These are phyloP conservation scores for Castor canadensis DNA, from an alignment of 2,113 vertebrate genomes.

Conservation along the genomic window DNA sequence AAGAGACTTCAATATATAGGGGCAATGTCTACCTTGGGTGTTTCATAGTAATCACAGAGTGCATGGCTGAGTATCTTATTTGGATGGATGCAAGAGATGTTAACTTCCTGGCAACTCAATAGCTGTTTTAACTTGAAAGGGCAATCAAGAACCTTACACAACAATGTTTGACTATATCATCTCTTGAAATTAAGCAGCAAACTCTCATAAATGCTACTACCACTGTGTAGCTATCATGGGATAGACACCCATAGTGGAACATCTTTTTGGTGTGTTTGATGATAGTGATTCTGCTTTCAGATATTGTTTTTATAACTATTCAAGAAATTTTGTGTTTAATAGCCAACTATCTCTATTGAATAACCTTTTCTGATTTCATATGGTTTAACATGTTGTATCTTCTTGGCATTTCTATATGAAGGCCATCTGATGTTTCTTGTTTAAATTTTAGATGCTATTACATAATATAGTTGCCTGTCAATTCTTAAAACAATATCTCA, in stretches of 20 bases:
- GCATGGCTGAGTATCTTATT: not conserved
- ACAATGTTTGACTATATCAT: not conserved
- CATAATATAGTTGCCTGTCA: not conserved
- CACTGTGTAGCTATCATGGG: not conserved
- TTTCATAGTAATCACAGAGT: not conserved
- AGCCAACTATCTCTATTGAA: not conserved
- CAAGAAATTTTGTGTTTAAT: not conserved
- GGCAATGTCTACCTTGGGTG: not conserved
- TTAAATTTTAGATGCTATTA: not conserved
- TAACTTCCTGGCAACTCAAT: not conserved
- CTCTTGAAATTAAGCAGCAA: not conserved
- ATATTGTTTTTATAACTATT: not conserved
- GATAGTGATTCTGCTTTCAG: not conserved
- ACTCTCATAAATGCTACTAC: not conserved
- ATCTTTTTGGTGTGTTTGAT: not conserved
- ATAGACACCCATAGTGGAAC: not conserved
- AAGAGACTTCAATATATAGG: not conserved
- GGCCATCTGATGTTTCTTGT: not conserved
- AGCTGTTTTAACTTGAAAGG: not conserved
- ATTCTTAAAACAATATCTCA: not conserved
- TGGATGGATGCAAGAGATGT: not conserved
- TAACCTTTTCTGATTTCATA: not conserved
- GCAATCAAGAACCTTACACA: not conserved
- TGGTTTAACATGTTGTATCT: not conserved
- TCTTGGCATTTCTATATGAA: not conserved